Percentiles rank a stretch among this genome's conserved stretches.
Evolutionary conservation across 2,888 invertebrate genomes (phyloP).

Genomic region (Adela reaumurella): DNA sequence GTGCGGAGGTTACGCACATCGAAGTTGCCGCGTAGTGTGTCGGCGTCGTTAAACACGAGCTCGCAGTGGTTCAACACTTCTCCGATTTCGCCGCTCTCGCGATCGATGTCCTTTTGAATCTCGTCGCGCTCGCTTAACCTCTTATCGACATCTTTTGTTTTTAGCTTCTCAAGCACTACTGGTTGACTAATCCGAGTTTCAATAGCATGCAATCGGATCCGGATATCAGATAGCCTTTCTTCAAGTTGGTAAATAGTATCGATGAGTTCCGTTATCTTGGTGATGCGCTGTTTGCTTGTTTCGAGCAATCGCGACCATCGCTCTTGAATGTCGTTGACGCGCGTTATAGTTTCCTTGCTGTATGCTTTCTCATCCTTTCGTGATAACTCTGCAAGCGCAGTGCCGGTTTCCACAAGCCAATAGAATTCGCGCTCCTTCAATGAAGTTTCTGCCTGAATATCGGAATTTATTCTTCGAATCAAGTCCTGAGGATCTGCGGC

Average conservation of each 20-base stretch:
- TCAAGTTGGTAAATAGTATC: conserved; percentile 69
- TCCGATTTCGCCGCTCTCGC: conserved; percentile 72
- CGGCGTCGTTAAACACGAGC: conserved; percentile 69
- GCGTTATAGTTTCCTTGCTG: conserved; percentile 55
- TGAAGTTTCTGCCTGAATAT: conserved; percentile 70
- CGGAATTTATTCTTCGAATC: conserved; percentile 67
- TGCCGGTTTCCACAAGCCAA: conserved; percentile 71
- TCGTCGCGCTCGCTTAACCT: conserved; percentile 69
- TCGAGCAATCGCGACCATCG: conserved; percentile 67
- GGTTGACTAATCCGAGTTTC: conserved; percentile 68
- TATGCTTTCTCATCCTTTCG: conserved; percentile 58
- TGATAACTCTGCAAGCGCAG: conserved; percentile 59
- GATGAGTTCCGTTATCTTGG: conserved; percentile 69
- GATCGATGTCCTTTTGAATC: conserved; percentile 71
- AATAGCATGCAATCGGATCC: conserved; percentile 67
- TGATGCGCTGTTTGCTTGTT: conserved; percentile 62
- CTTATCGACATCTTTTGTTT: conserved; percentile 63
- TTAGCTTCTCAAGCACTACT: conserved; percentile 63
- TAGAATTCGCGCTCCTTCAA: conserved; percentile 74
- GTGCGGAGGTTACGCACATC: conserved; percentile 64
- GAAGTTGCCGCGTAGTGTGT: conserved; percentile 67
- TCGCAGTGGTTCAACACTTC: conserved; percentile 79
- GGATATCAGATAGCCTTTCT: conserved; percentile 66
- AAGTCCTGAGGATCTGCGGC: conserved; percentile 70
- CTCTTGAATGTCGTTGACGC: conserved; percentile 56